A percentile compares a stretch with the other conserved stretches of the same genome.
Evolutionary conservation across 2,797 vertebrate species (phyloP).

Genomic region (Pterois miles): DNA sequence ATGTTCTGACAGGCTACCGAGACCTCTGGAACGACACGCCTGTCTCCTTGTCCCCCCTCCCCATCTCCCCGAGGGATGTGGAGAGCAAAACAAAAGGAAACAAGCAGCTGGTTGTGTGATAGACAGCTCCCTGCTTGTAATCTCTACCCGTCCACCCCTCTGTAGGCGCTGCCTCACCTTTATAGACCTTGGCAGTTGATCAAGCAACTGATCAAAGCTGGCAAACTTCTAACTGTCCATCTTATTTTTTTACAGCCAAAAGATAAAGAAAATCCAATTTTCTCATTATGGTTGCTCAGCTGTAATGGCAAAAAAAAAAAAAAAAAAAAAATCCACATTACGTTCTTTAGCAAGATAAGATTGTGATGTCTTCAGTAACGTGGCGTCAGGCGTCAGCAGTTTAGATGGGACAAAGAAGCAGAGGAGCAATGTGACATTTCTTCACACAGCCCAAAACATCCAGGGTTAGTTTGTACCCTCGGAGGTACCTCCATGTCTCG

Average conservation of each 20-base stretch:
- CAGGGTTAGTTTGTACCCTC: neutral
- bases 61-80: neutral
- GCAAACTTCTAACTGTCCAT: neutral
- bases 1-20: conserved; percentile 12
- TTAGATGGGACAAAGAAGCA: neutral
- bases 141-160: neutral
- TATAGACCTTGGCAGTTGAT: conserved; percentile 1
- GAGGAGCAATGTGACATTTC: neutral
- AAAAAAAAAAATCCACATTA: neutral
- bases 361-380: neutral
- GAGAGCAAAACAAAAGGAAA: conserved; percentile 4
- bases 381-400: neutral
- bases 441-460: neutral
- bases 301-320: neutral
- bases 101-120: conserved; percentile 7
- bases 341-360: neutral
- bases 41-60: neutral
- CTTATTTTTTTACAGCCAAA: neutral
- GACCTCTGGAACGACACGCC: conserved; percentile 16
- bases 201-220: neutral
- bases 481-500: neutral
- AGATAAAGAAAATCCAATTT: neutral
- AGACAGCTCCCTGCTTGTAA: neutral
- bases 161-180: neutral
- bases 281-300: neutral